These are phyloP conservation scores for Rugalucina vietnamica DNA, from an alignment of 2,888 invertebrate species.

Conservation along the genomic window DNA sequence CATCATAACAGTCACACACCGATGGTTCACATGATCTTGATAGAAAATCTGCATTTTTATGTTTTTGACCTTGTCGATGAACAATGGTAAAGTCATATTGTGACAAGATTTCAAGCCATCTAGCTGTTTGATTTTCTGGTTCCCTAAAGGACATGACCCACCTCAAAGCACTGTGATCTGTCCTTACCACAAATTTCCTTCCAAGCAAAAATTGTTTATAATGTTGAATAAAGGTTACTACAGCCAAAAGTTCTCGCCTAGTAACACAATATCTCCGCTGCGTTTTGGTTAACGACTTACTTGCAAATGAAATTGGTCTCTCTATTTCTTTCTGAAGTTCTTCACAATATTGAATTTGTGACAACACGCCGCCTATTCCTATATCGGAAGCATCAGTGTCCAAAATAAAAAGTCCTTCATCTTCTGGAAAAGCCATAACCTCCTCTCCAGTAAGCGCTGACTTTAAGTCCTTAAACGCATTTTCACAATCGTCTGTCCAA, in stretches of 20 bases:
- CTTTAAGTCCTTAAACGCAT: conserved; percentile 49
- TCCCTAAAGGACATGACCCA: not conserved
- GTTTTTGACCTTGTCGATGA: not conserved
- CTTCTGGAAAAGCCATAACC: conserved; percentile 40
- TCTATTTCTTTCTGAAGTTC: conserved; percentile 29
- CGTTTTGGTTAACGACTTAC: conserved; percentile 33
- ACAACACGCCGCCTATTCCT: conserved; percentile 38
- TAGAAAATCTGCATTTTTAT: not conserved
- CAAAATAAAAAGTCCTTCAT: conserved; percentile 28
- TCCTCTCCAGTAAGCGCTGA: conserved; percentile 19
- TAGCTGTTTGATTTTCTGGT: not conserved
- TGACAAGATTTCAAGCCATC: conserved; percentile 37
- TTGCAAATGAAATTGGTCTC: conserved; percentile 32
- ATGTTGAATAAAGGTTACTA: conserved; percentile 37
- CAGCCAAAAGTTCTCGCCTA: conserved; percentile 43
- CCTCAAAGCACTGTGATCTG: conserved; percentile 24
- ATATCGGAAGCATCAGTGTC: conserved; percentile 45
- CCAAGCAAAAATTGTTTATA: conserved; percentile 37
- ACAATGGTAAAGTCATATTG: conserved; percentile 22
- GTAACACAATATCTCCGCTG: conserved; percentile 49
- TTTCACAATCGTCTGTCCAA: conserved; percentile 50
- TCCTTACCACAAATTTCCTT: conserved; percentile 25
- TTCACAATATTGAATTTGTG: conserved; percentile 40
- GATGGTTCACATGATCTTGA: not conserved
- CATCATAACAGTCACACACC: conserved; percentile 25